Evolutionary conservation across 1,140 invertebrate species (phyloP), one percentile per base, ranked within the genome.

Genomic region (Lineus longissimus): DNA sequence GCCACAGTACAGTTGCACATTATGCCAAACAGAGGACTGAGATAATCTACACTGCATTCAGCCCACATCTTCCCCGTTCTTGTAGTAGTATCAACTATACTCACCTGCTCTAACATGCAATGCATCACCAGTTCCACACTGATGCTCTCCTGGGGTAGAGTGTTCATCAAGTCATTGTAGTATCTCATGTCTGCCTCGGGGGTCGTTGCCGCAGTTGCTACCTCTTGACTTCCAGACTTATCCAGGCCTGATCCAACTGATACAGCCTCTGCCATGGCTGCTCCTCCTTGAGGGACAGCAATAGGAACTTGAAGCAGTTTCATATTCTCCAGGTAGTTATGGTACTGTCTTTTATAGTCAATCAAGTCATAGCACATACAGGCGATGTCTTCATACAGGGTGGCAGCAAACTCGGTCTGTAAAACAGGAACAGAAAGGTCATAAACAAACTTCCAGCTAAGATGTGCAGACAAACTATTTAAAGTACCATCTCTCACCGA

Each of bases 71-170:
- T n/a, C n/a, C n/a, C n/a, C n/a, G n/a, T n/a, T n/a, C n/a, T n/a
- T n/a, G n/a, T n/a, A n/a, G n/a, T n/a, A n/a, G n/a, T n/a, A n/a
- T n/a, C n/a, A n/a, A n/a, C 33, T 7, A 19, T 57, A 19, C 33
- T 30, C 62, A 82, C 80, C 77, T 82, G 81, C 68, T 82, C 81
- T 45, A 82, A 62, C 76, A 82, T 81, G 62, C 74, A 75, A 55
- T 79, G 69, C 71, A 82, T 69, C 27, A 81, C 69, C 1, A 82
- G 72, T 2, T 75, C 65, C 19, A 80, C 71, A 61, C 75, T 81
- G 61, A 76, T 73, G 70, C 76, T 77, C 64, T 82, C 81, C 56
- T 75, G 70, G 7, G 81, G 81, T 30, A 82, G 62, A 59, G 68
- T 66, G 60, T 75, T 76, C 75, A 82, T 76, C 59, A 82, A 59